Base-by-base conservation (phyloP, 2,888 invertebrate species). In the Cantharis nigra region DNA sequence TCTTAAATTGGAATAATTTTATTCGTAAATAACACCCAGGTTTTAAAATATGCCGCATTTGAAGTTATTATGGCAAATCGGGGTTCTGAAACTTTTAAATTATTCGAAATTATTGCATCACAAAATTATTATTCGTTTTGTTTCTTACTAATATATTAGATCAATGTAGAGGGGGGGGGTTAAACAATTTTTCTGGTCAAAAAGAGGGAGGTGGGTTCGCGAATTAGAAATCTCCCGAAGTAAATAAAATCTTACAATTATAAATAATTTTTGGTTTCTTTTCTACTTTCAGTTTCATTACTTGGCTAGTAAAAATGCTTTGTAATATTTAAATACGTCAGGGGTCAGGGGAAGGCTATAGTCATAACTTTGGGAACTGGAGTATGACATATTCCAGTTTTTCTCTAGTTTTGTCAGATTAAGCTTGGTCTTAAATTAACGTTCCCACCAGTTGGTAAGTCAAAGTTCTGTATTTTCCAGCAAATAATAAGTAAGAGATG, bases 11-110 rank as follows among this genome's bases (percentile, higher is more conserved):
- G 77, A 70, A 77, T 70, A 72, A 63, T 71, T 71, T 74, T 70
- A 78, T 72, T 75, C 75, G 28, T 78, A 78, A 78, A 78, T 49
- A 72, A 75, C 49, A 78, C 75, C 75, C 78, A 78, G 75, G 72
- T 71, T 74, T 75, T 67, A 71, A 74, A 77, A 74, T 69, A 28
- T 71, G 71, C 71, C 70, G 20, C 49, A 64, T 65, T n/a, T 70
- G 16, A 4, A 7, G 49, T 7, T 49, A n/a, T 49, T 49, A 49
- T 49, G n/a, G 9, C n/a, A 0, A n/a, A 65, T 10, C 20, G 23
- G 11, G 23, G 23, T 65, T 65, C 10, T 4, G 9, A 28, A 28
- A 9, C 9, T 28, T 28, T 28, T 9, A 0, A 30, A 30, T 26
- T 26, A 30, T 20, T 65, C 18, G 9, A 20, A 23, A 65, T 14